Base-by-base conservation (phyloP, 2,113 vertebrate genomes). In the Telmatochromis sp. region DNA sequence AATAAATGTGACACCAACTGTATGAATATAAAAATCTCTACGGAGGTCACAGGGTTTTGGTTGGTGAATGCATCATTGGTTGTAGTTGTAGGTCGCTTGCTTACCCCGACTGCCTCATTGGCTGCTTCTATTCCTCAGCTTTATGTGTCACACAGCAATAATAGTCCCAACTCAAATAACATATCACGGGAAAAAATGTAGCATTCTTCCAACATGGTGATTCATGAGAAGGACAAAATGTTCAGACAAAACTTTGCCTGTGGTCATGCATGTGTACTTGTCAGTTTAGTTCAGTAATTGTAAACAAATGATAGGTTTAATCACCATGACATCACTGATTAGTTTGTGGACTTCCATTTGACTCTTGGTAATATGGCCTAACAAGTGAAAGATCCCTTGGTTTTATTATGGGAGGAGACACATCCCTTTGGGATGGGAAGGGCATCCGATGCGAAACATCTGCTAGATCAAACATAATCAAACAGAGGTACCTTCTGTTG, bases 1-100 rank as follows among this genome's bases (percentile, higher is more conserved):
- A 51, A 57, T 49, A 14, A 80, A 88, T 57, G 73, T 58, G 79
- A 80, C 7, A 10, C 68, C 78, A 87, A 21, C 28, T 86, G 57
- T 78, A 78, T 35, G 40, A 81, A 7, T 65, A 53, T 5, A 63
- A 28, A 68, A 8, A n/a, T 82, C 19, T 49, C 28, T 40, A 10
- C 0, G 19, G 19, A 73, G 53, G 86, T 42, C 79, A 79, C 4
- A 11, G 10, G 68, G 26, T 89, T 8, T 5, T 33, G 47, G 70
- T 79, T 8, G 4, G 53, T 28, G 40, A 40, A 31, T 78, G 26
- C 17, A 51, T 78, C 45, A 78, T 13, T 78, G 42, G 73, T 12
- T 17, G 17, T 33, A 33, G 23, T 31, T 51, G 42, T 45, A 42
- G 21, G 9, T 49, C 1, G 4, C 42, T 49, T 31, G 70, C 13